phyloP scores from a whole-genome alignment of 2,113 vertebrate genomes.

The Aegithalos caudatus region DNA sequence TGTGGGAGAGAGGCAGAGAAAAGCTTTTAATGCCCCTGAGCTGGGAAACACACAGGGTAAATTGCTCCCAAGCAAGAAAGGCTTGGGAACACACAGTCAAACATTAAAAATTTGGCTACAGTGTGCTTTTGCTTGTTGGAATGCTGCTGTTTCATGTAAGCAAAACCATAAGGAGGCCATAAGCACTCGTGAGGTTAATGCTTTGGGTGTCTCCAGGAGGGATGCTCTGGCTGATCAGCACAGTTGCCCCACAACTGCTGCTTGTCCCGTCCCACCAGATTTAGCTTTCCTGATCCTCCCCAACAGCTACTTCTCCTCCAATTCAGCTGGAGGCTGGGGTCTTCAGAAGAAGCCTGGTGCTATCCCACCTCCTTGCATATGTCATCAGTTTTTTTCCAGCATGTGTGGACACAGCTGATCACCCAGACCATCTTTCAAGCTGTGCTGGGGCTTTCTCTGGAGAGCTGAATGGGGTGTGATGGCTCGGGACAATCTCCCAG shows the following conservation, averaged over 20 bases:
- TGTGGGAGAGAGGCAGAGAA: background rate
- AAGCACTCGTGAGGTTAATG: background rate
- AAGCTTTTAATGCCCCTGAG: background rate
- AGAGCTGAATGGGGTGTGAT: background rate
- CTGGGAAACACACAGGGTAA: background rate
- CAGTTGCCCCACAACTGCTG: rapidly evolving
- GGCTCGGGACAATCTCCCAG: background rate
- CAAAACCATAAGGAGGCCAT: background rate
- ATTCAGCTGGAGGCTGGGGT: background rate
- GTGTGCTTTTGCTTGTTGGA: background rate
- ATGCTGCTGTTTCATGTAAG: background rate
- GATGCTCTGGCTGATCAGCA: rapidly evolving
- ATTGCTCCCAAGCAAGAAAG: background rate
- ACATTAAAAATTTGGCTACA: background rate
- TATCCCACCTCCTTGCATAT: rapidly evolving
- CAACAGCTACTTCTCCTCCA: background rate
- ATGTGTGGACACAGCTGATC: background rate
- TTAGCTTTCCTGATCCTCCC: background rate
- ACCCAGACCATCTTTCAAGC: background rate
- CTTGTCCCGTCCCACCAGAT: rapidly evolving
- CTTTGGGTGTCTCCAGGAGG: background rate
- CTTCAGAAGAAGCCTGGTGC: background rate
- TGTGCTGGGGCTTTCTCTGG: background rate
- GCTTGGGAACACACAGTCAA: background rate
- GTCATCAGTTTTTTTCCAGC: background rate